These are phyloP conservation scores for Dryas iulia DNA, from an alignment of 1,140 invertebrate species.

Conservation along the genomic window DNA sequence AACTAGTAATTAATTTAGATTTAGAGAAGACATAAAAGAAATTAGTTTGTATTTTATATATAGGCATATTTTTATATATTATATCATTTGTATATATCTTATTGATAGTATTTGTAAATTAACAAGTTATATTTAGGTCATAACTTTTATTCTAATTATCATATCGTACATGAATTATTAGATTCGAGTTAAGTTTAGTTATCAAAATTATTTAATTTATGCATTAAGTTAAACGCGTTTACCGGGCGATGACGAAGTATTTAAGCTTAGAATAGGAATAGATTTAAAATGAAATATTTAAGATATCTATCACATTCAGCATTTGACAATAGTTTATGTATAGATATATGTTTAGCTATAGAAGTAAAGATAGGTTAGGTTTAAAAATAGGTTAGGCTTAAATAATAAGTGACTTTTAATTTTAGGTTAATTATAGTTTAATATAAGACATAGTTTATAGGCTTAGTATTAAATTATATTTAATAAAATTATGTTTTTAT, in stretches of 20 bases:
- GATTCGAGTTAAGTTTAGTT: slow-evolving; percentile 20
- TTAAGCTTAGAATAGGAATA: slow-evolving; percentile 10
- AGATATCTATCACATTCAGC: slow-evolving; percentile 14
- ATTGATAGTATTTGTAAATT: slow-evolving; percentile 2
- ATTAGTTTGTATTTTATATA: slow-evolving; percentile 1
- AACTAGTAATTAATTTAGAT: slow-evolving; percentile 7
- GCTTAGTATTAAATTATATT: not conserved
- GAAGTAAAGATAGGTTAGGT: not conserved
- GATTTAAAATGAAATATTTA: slow-evolving; percentile 3
- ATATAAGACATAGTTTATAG: not conserved
- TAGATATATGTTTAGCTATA: not conserved
- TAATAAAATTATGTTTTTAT: slow-evolving; percentile 1
- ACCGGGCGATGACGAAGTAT: slow-evolving; percentile 25
- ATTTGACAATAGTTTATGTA: slow-evolving; percentile 5
- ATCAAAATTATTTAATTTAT: not conserved
- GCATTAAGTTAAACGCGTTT: not conserved
- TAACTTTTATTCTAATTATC: not conserved
- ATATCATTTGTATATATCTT: not conserved
- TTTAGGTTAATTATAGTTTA: slow-evolving; percentile 4
- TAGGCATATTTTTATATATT: not conserved
- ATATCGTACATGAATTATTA: slow-evolving; percentile 34
- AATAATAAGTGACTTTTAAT: not conserved
- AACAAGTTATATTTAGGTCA: not conserved
- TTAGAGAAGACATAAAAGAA: not conserved
- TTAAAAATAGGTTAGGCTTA: no score